Conservation (phyloP, 2,888 invertebrate species). For the Oeneis ivallda region DNA sequence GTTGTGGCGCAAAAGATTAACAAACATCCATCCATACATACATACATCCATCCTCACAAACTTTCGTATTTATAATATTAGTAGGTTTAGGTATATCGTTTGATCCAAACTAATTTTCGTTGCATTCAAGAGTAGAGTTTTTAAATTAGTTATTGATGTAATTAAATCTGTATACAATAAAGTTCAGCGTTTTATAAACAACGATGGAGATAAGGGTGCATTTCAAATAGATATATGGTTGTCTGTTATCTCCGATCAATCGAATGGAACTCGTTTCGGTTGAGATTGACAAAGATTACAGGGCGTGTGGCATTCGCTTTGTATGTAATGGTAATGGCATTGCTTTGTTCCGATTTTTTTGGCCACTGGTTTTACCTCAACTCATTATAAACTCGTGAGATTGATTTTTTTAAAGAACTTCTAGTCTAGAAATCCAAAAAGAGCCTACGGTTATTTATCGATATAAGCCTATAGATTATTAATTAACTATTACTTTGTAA, state of each 20-base stretch:
- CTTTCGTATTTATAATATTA: too few species aligned
- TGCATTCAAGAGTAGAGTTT: neutral
- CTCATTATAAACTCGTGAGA: constrained; percentile 5
- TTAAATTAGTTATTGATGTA: neutral
- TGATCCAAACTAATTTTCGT: too few species aligned
- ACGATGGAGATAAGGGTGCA: constrained; percentile 14
- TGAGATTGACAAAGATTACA: constrained; percentile 23
- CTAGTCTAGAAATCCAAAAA: neutral
- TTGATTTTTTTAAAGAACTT: neutral
- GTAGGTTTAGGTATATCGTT: too few species aligned
- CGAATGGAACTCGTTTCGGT: constrained; percentile 16
- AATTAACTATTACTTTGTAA: neutral
- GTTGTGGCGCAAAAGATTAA: too few species aligned
- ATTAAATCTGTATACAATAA: constrained; percentile 16
- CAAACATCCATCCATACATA: too few species aligned
- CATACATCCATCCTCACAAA: too few species aligned
- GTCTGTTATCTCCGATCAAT: constrained; percentile 20
- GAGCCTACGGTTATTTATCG: neutral
- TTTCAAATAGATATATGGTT: constrained; percentile 15
- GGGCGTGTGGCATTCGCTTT: constrained; percentile 24
- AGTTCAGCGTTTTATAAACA: constrained; percentile 16
- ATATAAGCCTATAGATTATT: too few species aligned
- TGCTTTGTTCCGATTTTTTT: constrained; percentile 22
- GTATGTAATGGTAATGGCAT: constrained; percentile 21
- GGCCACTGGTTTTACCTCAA: constrained; percentile 16